phyloP scores from a whole-genome alignment of 2,888 invertebrate genomes.

The Parnassius orleans region DNA sequence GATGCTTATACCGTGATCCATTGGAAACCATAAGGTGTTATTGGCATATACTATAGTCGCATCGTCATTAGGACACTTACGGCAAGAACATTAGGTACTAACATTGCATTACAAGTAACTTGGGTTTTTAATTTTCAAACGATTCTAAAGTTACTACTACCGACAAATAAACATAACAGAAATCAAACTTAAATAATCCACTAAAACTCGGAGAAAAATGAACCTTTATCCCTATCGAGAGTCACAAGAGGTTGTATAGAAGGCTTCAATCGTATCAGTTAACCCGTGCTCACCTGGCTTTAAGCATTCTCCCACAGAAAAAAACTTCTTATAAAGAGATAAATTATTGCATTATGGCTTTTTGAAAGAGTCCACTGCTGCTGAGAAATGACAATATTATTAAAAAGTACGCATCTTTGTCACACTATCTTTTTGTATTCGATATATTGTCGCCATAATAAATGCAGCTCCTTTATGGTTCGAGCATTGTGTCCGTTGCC shows the following conservation, averaged over 20 bases:
- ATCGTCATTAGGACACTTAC: no score
- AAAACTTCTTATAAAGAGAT: constrained; percentile 80
- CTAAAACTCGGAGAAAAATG: constrained; percentile 17
- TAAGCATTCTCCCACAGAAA: constrained; percentile 67
- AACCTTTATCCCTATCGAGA: constrained; percentile 10
- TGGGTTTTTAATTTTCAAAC: no score
- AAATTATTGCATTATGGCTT: constrained; percentile 80
- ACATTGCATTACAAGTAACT: no score
- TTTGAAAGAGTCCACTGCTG: constrained; percentile 81
- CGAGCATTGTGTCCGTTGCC: constrained; percentile 71
- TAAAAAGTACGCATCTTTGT: constrained; percentile 80
- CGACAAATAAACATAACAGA: no score
- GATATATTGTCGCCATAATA: constrained; percentile 80
- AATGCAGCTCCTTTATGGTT: constrained; percentile 78
- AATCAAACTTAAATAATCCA: constrained; percentile 5
- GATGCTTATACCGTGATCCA: no score
- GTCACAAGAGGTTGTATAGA: constrained; percentile 33
- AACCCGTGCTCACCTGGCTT: constrained; percentile 77
- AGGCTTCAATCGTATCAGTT: constrained; percentile 46
- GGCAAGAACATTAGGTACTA: no score
- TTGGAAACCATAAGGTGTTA: no score
- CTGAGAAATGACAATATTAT: constrained; percentile 82
- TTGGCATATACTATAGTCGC: no score
- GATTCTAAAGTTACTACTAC: no score
- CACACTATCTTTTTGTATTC: constrained; percentile 81